Base-by-base conservation (phyloP, 92 coral and sea anemone genomes). In the Epizoanthus ramosus region DNA sequence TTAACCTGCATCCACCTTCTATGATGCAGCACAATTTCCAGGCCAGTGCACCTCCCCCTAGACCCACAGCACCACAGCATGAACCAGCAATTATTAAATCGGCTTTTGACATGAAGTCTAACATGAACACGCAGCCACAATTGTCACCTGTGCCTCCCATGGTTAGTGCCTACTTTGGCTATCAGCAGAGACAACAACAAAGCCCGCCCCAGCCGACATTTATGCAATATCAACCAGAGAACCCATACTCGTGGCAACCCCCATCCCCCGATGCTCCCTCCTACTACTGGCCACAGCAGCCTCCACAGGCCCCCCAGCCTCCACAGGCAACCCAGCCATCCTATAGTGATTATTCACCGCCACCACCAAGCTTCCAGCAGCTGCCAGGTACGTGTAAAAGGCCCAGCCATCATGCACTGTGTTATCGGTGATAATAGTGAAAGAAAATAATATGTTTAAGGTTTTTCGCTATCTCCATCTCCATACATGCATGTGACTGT, bases 271-370 rank as follows among this genome's bases (percentile, higher is more conserved):
- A 77, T 12, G 24, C 16, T 1, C 71, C 82, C 28, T 57, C 68
- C 3, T 77, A 57, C 15, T 77, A 77, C 59, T 77, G 82, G 82
- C 82, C 82, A 23, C 82, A 76, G 16, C 81, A 77, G 64, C 23
- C 82, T 23, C 37, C 23, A 25, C 69, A 64, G 17, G 37, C 31
- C 2, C 81, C 68, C 35, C 43, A 37, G 43, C 6, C 54, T 50
- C 54, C 54, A 50, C 82, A 63, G 57, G 60, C 2, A 5, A 19
- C 28, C 65, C 82, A 77, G 33, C 82, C 70, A 3, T 4, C 82
- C 13, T 77, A 61, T 37, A 56, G 15, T 14, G 58, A 43, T 61
- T 41, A 61, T 63, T 5, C 53, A 8, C 54, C 54, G 9, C 15
- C 54, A 47, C 54, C 12, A 47, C 66, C 66, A 57, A 50, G 71